Evolutionary conservation across 2,797 vertebrate genomes (phyloP).

Genomic region (Ptychobarbus kaznakovi): DNA sequence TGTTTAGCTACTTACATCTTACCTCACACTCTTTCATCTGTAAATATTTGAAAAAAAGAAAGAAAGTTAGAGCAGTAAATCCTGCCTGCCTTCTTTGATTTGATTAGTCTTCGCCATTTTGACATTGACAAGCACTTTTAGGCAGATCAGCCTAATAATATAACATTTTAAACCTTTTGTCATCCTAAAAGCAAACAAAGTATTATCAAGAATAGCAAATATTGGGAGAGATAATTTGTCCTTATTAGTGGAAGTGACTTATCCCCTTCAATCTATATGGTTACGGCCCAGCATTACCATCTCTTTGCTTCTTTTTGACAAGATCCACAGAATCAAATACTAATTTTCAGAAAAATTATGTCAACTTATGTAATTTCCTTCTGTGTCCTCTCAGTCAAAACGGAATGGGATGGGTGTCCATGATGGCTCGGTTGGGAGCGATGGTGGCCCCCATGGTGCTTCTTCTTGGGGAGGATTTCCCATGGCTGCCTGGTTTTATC

Average conservation of each 20-base stretch:
- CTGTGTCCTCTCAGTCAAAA: constrained; percentile 78
- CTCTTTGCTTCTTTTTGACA: neutral
- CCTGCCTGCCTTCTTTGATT: neutral
- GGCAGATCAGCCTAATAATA: neutral
- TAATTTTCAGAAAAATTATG: neutral
- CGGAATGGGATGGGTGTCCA: constrained; percentile 84
- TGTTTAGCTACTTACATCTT: neutral
- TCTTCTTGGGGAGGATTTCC: constrained; percentile 70
- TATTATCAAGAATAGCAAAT: neutral
- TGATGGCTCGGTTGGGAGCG: constrained; percentile 81
- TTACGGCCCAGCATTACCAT: neutral
- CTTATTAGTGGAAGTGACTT: neutral
- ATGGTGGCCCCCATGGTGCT: constrained; percentile 84
- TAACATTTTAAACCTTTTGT: neutral
- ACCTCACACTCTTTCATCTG: neutral
- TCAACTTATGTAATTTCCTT: neutral
- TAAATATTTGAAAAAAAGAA: too few species aligned
- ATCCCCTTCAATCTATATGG: neutral
- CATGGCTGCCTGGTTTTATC: constrained; percentile 78
- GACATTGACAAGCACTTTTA: neutral
- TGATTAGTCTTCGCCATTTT: neutral
- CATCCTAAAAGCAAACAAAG: neutral
- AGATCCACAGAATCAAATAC: neutral
- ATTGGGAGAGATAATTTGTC: neutral
- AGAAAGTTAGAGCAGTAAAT: neutral